These are phyloP conservation scores for Belonocnema kinseyi DNA, from an alignment of 1,140 invertebrate species.

Conservation along the genomic window DNA sequence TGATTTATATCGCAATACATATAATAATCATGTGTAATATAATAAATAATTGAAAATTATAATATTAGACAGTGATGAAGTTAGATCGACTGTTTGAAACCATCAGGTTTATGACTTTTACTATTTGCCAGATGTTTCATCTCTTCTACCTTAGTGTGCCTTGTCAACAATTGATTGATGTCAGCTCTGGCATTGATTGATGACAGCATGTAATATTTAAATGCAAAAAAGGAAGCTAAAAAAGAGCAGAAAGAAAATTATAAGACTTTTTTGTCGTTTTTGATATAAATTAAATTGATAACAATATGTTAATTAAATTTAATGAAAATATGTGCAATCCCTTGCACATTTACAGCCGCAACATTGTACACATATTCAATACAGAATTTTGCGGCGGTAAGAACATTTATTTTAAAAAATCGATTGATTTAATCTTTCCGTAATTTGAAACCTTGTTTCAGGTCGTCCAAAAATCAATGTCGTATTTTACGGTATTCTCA, in stretches of 20 bases:
- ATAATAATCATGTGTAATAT: background rate
- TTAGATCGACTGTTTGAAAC: background rate
- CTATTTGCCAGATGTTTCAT: background rate
- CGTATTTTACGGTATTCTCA: background rate
- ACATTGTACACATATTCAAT: slow-evolving; percentile 14
- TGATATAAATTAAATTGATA: no score
- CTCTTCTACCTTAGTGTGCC: background rate
- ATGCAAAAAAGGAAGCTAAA: background rate
- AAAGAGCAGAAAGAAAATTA: background rate
- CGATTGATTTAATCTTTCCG: background rate
- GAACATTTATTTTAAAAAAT: background rate
- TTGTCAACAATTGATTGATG: slow-evolving; percentile 1
- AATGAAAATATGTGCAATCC: background rate
- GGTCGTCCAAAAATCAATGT: background rate
- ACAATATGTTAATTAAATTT: background rate
- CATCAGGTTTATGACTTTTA: background rate
- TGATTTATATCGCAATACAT: no score
- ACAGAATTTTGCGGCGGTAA: background rate
- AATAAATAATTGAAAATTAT: background rate
- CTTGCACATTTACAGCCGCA: slow-evolving; percentile 4
- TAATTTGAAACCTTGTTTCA: background rate
- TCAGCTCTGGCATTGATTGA: background rate
- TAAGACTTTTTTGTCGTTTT: no score
- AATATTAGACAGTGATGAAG: background rate
- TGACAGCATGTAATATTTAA: slow-evolving; percentile 1